Evolutionary conservation across 2,888 invertebrate species (phyloP).

Genomic region (Mythimna lalbum): DNA sequence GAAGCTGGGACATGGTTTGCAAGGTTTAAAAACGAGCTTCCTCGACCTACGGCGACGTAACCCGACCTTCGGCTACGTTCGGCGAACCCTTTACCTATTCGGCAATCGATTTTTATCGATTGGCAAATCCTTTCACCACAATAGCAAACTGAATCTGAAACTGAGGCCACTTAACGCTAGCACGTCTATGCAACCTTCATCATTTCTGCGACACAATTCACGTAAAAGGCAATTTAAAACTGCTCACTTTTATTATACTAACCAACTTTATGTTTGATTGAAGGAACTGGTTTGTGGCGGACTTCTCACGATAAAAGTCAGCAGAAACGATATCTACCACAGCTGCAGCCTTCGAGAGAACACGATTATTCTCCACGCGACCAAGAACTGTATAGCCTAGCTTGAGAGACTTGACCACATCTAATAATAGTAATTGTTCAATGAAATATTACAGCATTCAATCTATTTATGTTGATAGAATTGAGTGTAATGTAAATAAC

Average conservation of each 20-base stretch:
- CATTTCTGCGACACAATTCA: conserved; percentile 2
- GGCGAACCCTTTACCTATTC: too few relatives aligned
- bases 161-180: too few relatives aligned
- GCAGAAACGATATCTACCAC: conserved; percentile 38
- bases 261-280: conserved; percentile 3
- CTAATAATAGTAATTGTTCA: conserved; percentile 47
- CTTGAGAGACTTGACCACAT: conserved; percentile 7
- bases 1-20: too few relatives aligned
- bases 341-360: conserved; percentile 40
- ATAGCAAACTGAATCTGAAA: too few relatives aligned
- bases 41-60: too few relatives aligned
- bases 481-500: conserved; percentile 36
- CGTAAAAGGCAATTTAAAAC: conserved; percentile 12
- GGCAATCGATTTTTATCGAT: too few relatives aligned
- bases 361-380: conserved; percentile 16
- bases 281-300: conserved; percentile 13
- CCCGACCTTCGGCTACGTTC: too few relatives aligned
- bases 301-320: conserved; percentile 45
- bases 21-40: too few relatives aligned
- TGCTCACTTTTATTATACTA: conserved; percentile 6
- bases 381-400: conserved; percentile 22
- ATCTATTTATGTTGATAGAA: conserved; percentile 45
- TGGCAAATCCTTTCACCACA: too few relatives aligned
- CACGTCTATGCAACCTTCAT: conserved; percentile 12
- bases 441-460: conserved; percentile 43